phyloP scores from a whole-genome alignment of 2,888 invertebrate genomes.

The Pilophorus perplexus region DNA sequence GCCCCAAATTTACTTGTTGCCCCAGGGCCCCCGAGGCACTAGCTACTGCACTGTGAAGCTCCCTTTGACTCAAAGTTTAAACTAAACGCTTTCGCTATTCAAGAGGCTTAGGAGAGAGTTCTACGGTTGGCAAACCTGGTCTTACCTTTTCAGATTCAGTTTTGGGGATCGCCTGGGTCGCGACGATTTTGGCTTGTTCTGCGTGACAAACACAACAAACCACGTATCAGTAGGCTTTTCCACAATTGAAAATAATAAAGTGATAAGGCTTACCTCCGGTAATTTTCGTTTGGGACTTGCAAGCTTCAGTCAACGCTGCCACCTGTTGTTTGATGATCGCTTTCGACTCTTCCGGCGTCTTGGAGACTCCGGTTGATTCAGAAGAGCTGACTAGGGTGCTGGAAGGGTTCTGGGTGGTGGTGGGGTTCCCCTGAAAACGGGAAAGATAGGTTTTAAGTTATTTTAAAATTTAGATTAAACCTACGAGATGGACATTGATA shows the following conservation, averaged over 20 bases:
- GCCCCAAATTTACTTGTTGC: too few species aligned
- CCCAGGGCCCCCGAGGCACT: too few species aligned
- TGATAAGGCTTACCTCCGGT: constrained; percentile 39
- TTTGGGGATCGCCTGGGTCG: constrained; percentile 45
- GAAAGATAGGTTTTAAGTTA: background rate
- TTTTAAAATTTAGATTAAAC: background rate
- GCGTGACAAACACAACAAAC: background rate
- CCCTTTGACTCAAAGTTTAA: too few species aligned
- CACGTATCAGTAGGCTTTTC: too few species aligned
- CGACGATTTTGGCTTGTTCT: constrained; percentile 46
- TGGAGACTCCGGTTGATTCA: constrained; percentile 26
- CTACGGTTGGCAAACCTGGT: too few species aligned
- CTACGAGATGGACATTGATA: background rate
- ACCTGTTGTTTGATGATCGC: constrained; percentile 45
- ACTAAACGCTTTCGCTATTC: too few species aligned
- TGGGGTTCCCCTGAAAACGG: constrained; percentile 12
- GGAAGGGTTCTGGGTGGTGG: constrained; percentile 18
- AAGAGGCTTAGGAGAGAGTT: too few species aligned
- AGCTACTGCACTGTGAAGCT: too few species aligned
- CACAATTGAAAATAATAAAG: background rate
- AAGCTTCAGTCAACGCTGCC: constrained; percentile 43
- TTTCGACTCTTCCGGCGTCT: constrained; percentile 41
- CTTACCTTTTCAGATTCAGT: constrained; percentile 46
- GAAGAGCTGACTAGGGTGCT: constrained; percentile 21
- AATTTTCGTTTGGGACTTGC: constrained; percentile 43